These are phyloP conservation scores for Acanthopagrus latus DNA, from an alignment of 2,797 vertebrate genomes.

Conservation along the genomic window DNA sequence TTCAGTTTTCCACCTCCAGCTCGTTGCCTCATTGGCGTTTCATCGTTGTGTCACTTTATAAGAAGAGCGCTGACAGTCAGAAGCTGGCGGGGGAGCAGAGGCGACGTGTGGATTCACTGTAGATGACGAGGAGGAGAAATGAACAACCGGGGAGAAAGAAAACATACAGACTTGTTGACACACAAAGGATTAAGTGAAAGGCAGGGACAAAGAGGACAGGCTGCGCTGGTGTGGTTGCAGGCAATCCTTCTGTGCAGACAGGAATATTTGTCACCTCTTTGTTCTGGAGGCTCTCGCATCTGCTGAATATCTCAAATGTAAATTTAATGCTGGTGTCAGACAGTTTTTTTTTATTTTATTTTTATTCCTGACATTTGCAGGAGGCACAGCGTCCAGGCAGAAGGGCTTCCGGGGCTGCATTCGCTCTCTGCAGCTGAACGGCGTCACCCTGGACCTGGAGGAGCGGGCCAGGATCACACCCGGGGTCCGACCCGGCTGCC, in stretches of 20 bases:
- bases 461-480: constrained; percentile 92
- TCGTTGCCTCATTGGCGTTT: constrained; percentile 53
- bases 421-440: constrained; percentile 92
- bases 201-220: background rate
- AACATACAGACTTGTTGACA: constrained; percentile 30
- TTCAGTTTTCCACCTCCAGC: constrained; percentile 42
- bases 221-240: background rate
- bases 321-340: constrained; percentile 8
- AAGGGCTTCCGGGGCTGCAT: constrained; percentile 94
- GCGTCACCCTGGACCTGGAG: constrained; percentile 91
- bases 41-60: constrained; percentile 28
- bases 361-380: constrained; percentile 67
- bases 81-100: constrained; percentile 40
- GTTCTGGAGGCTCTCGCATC: background rate
- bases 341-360: background rate
- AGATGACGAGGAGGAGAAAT: constrained; percentile 36
- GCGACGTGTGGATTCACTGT: constrained; percentile 22
- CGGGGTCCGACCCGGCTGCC: constrained; percentile 90
- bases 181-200: background rate
- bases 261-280: background rate
- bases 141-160: background rate
- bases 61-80: constrained; percentile 49
- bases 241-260: background rate
- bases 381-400: constrained; percentile 86
- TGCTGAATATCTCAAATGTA: constrained; percentile 1